These are phyloP conservation scores for Mus caroli DNA, from an alignment of 2,797 vertebrate genomes.

Conservation along the genomic window DNA sequence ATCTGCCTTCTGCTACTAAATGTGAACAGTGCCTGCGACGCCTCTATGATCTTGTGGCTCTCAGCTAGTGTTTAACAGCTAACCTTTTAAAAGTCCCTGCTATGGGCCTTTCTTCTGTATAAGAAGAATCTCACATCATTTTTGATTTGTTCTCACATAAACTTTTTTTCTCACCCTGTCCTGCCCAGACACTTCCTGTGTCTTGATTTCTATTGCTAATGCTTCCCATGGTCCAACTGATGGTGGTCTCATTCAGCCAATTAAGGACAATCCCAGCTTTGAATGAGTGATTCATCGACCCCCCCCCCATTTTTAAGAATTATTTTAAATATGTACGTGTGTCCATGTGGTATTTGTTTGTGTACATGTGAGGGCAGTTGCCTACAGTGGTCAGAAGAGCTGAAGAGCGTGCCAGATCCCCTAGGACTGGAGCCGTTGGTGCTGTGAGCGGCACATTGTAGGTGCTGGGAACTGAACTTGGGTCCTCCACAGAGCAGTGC, in stretches of 20 bases:
- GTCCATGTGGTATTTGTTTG: not conserved
- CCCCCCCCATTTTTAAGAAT: not conserved
- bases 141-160: not conserved
- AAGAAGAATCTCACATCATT: not conserved
- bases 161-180: not conserved
- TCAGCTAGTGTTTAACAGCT: conserved; percentile 8
- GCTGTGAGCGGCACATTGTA: not conserved
- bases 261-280: not conserved
- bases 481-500: not conserved
- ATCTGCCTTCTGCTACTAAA: not conserved
- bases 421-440: not conserved
- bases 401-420: not conserved
- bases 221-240: not conserved
- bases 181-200: not conserved
- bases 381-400: not conserved
- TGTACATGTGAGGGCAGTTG: not conserved
- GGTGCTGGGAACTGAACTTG: not conserved
- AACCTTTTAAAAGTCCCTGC: not conserved
- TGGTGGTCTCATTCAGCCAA: not conserved
- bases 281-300: not conserved
- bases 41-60: not conserved
- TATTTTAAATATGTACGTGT: not conserved
- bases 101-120: not conserved
- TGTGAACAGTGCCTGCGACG: not conserved
- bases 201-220: conserved; percentile 23